These are phyloP conservation scores for Neodon shergylaensis DNA, from an alignment of 2,113 vertebrate species.

Conservation along the genomic window DNA sequence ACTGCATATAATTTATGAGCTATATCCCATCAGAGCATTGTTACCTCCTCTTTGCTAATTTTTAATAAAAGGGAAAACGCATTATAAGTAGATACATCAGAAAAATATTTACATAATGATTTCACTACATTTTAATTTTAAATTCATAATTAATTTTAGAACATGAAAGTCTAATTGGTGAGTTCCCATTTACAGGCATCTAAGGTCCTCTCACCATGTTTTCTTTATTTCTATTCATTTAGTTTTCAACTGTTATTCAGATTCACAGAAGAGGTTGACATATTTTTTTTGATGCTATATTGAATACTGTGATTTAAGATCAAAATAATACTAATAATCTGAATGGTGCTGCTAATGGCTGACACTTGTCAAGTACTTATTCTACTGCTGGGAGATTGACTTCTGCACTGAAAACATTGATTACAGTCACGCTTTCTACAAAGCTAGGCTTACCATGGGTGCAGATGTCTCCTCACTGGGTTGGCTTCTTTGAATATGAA, in stretches of 20 bases:
- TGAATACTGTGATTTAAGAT: constrained; percentile 47
- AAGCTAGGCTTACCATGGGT: background rate
- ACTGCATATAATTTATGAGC: background rate
- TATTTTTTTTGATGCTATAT: constrained; percentile 58
- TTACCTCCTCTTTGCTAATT: constrained; percentile 33
- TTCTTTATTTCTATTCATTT: background rate
- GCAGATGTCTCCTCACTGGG: background rate
- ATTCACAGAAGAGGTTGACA: background rate
- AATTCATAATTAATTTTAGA: constrained; percentile 40
- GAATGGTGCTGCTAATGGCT: background rate
- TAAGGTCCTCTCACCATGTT: background rate
- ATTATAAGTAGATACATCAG: background rate
- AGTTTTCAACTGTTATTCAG: background rate
- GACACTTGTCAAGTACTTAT: background rate
- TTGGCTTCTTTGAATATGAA: constrained; percentile 18
- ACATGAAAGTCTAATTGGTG: background rate
- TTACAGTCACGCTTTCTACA: background rate
- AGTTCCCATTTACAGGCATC: background rate
- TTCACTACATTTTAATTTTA: constrained; percentile 38
- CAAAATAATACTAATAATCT: constrained; percentile 41
- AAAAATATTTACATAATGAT: constrained; percentile 48
- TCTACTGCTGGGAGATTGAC: background rate
- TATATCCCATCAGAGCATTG: background rate
- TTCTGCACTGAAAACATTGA: background rate
- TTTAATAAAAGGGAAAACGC: constrained; percentile 26